Base-by-base conservation (phyloP, 2,888 invertebrate species). In the Carpatolechia fugitivella region DNA sequence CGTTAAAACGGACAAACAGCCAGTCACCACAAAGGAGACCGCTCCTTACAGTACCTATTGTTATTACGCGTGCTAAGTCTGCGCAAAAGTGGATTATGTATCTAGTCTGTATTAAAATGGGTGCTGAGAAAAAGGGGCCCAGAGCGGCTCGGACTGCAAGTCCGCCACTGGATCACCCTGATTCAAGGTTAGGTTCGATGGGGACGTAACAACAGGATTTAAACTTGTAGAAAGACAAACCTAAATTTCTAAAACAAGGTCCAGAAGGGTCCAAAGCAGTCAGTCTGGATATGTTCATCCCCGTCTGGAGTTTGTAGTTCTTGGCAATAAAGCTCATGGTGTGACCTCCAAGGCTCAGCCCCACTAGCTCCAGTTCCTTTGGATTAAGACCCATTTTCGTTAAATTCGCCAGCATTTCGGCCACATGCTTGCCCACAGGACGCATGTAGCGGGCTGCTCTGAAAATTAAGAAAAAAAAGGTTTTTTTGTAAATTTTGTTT, bases 291-390 rank as follows among this genome's bases (percentile, higher is more conserved):
- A 85, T 60, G 1, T 74, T 85, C 16, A 41, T 60, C 0, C 85
- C 85, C 0, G 84, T 80, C 14, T 79, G 18, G 0, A 60, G 35
- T 50, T 61, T 64, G 56, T 69, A 86, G 60, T 76, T 68, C 52
- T 85, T 87, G 3, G 78, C 86, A 33, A 82, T 73, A 55, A 76
- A 85, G 56, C 87, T 78, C 1, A 76, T 68, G 0, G 84, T 84
- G 1, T 86, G 85, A 0, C 63, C 82, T 1, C 86, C 87, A 0
- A 86, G 66, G 33, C 86, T 85, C 1, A 85, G 58, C 0, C 86
- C 85, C 0, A 83, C 58, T 0, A 88, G 54, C 41, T 85, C 79
- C 0, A 83, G 55, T 6, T 65, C 74, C 52, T 82, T 80, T 0
- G 82, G 82, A 48, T 85, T 70, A 1, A 86, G 60, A 0, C 86